phyloP scores from a whole-genome alignment of 2,888 invertebrate genomes.

The Campoplex nolae region DNA sequence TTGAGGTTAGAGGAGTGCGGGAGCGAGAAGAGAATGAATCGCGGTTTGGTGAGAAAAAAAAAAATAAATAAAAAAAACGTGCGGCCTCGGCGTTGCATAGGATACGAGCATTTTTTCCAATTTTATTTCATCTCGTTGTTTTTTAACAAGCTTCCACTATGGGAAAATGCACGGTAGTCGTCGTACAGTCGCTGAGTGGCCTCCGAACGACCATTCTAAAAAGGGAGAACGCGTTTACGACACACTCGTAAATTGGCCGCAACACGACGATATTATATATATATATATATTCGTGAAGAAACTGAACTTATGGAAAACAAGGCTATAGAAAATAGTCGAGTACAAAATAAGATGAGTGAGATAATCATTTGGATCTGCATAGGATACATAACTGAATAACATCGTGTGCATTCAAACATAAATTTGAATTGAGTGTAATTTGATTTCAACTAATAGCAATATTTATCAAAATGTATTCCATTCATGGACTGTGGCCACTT shows the following conservation, averaged over 20 bases:
- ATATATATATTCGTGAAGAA: conserved; percentile 51
- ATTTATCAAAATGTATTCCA: no score
- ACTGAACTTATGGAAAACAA: conserved; percentile 29
- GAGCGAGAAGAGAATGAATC: conserved; percentile 57
- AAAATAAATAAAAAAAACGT: conserved; percentile 50
- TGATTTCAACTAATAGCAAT: no score
- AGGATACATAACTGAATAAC: no score
- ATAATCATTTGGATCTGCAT: no score
- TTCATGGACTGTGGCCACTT: no score
- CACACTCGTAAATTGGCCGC: conserved; percentile 76
- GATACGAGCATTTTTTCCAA: conserved; percentile 46
- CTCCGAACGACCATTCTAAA: conserved; percentile 77
- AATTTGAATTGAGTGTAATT: no score
- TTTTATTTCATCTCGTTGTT: conserved; percentile 7
- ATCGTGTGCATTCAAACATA: no score
- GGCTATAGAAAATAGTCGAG: background rate
- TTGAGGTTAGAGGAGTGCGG: conserved; percentile 55
- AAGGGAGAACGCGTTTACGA: conserved; percentile 74
- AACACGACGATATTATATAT: conserved; percentile 58
- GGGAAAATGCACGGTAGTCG: conserved; percentile 67
- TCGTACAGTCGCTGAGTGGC: conserved; percentile 73
- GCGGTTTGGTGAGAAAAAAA: conserved; percentile 67
- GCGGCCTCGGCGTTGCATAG: conserved; percentile 55
- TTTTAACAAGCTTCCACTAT: conserved; percentile 76
- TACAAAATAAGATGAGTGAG: background rate